Evolutionary conservation across 37 sponge, comb jelly and placozoan species (phyloP), one percentile per base, ranked within the genome.

Genomic region (Cliona cf. orientalis): DNA sequence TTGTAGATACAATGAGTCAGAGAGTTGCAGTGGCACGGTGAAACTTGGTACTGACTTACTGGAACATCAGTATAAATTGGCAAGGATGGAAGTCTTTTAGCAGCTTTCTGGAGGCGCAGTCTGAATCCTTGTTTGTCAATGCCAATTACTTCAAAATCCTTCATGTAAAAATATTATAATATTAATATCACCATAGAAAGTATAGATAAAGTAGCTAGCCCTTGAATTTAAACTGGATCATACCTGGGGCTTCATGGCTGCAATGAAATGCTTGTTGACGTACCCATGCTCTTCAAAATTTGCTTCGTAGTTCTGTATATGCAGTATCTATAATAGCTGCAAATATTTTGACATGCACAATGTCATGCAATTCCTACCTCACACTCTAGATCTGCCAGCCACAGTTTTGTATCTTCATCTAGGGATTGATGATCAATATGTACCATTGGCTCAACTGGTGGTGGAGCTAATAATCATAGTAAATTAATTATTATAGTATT

Each of bases 141-240:
- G 2, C 87, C 94, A 80, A 94, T 94, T 11, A 71, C 80, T 36
- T 80, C 36, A 17, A 94, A 70, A 74, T 94, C 94, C 90, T 86
- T 2, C 36, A 42, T 45, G 32, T 42, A 0, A 7, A 26, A 67
- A 9, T 6, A 29, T 12, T 36, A 71, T 53, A 22, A 61, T 6
- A 61, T 25, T n/a, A 21, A 28, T n/a, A 25, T n/a, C 12, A 25
- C 12, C 22, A 12, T 61, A 28, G 23, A 12, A 61, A n/a, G 63
- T n/a, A 45, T 3, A 23, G 45, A 46, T 26, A 71, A 23, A 41
- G 29, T 71, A 4, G 6, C 53, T 7, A 44, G 4, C 28, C 9
- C 23, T 23, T 71, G 29, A 71, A 19, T 28, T 7, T 26, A 33
- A 12, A 71, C 72, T 28, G 4, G 3, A 66, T 46, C 58, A 28